A percentile compares a stretch with the other conserved stretches of the same genome.
These are phyloP conservation scores for Tetranychus truncatus DNA, from an alignment of 2,888 invertebrate genomes.

Conservation along the genomic window DNA sequence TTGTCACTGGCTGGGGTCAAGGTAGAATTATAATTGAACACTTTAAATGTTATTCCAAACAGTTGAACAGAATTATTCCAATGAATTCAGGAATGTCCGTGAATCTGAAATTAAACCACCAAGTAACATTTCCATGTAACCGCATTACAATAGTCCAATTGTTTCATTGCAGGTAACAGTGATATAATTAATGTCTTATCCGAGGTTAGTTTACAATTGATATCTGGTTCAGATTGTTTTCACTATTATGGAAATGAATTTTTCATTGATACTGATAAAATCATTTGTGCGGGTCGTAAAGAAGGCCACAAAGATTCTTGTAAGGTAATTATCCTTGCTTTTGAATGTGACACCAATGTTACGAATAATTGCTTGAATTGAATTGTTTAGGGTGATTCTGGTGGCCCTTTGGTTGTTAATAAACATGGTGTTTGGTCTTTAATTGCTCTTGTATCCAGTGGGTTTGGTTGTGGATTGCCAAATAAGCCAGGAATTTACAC, in stretches of 20 bases:
- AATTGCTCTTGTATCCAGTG: not conserved
- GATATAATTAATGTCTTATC: not conserved
- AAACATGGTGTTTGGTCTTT: not conserved
- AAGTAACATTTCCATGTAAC: no score
- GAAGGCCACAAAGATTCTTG: not conserved
- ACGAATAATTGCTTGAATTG: not conserved
- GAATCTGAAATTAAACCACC: no score
- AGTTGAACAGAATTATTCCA: not conserved
- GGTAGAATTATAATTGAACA: not conserved
- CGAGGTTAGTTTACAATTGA: not conserved
- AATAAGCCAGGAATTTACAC: constrained; percentile 2
- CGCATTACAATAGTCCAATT: no score
- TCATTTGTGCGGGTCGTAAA: not conserved
- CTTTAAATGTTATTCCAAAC: not conserved
- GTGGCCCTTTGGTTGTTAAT: not conserved
- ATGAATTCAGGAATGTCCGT: not conserved
- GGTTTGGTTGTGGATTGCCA: not conserved
- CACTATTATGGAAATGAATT: not conserved
- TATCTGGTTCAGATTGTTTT: not conserved
- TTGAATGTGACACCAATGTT: not conserved
- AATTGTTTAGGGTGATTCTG: not conserved
- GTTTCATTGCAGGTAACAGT: not conserved
- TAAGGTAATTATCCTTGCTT: not conserved
- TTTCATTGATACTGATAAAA: not conserved
- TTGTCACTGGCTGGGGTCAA: not conserved